phyloP scores from a whole-genome alignment of 2,888 invertebrate genomes.

The Mimumesa dahlbomi region DNA sequence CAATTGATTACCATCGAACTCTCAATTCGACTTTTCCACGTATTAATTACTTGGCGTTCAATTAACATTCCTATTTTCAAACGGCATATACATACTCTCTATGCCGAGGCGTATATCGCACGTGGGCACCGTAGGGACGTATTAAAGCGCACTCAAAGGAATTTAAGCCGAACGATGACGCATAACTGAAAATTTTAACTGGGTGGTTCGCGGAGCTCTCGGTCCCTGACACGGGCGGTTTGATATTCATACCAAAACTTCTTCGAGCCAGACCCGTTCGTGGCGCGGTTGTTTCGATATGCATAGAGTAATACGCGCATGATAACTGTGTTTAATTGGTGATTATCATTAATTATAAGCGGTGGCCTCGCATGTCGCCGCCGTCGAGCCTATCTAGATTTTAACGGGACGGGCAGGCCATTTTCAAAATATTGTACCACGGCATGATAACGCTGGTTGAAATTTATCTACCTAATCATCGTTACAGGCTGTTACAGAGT shows the following conservation, averaged over 20 bases:
- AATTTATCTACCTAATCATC: not conserved
- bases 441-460: too few relatives aligned
- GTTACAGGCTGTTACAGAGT: not conserved
- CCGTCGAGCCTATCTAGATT: conserved; percentile 13
- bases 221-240: not conserved
- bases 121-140: conserved; percentile 7
- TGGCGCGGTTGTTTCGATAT: not conserved
- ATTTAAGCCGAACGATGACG: conserved; percentile 19
- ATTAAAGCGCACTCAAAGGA: conserved; percentile 29
- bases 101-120: conserved; percentile 1
- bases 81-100: not conserved
- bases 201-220: not conserved
- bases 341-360: conserved; percentile 43
- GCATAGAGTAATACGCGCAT: not conserved
- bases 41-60: not conserved
- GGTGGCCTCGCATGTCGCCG: conserved; percentile 7
- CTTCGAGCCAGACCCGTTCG: not conserved
- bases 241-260: not conserved
- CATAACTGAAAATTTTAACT: conserved; percentile 13
- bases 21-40: not conserved
- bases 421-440: not conserved
- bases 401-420: conserved; percentile 6
- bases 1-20: too few relatives aligned
- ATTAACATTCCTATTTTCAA: not conserved
- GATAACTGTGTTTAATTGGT: conserved; percentile 43